These are phyloP conservation scores for Sceliomorpha sp. DNA, from an alignment of 2,888 invertebrate species.

Conservation along the genomic window DNA sequence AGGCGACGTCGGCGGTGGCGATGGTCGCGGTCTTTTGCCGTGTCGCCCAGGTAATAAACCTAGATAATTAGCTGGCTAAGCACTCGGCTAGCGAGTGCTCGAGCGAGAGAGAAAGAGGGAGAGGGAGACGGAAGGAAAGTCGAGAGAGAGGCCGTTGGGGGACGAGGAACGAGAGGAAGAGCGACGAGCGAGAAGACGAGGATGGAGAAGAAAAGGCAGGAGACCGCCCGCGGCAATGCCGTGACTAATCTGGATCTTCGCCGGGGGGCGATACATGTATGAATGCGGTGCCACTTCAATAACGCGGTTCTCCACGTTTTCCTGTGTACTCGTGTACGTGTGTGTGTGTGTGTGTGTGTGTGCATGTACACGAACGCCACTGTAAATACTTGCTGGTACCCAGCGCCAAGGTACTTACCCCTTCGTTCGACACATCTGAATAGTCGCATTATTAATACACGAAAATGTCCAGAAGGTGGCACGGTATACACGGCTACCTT, in stretches of 20 bases:
- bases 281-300: conserved; percentile 53
- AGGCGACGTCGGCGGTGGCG: conserved; percentile 1
- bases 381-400: conserved; percentile 41
- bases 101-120: no score
- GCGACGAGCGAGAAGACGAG: conserved; percentile 29
- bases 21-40: conserved; percentile 20
- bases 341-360: conserved; percentile 7
- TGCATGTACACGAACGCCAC: conserved; percentile 9
- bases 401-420: conserved; percentile 1
- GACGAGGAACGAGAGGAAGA: conserved; percentile 18
- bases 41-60: conserved; percentile 30
- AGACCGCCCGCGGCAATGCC: conserved; percentile 35
- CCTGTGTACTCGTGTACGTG: neutral
- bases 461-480: conserved; percentile 15
- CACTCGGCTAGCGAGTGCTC: conserved; percentile 16
- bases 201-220: conserved; percentile 15
- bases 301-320: conserved; percentile 28
- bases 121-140: no score
- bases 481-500: no score
- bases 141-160: conserved; percentile 10
- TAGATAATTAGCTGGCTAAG: conserved; percentile 52
- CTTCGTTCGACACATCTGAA: conserved; percentile 25
- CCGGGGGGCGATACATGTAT: conserved; percentile 50
- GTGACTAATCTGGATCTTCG: conserved; percentile 59
- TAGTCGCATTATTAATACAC: conserved; percentile 41